Base-by-base conservation (phyloP, 23 tunicate genomes). In the Aplidium turbinatum region DNA sequence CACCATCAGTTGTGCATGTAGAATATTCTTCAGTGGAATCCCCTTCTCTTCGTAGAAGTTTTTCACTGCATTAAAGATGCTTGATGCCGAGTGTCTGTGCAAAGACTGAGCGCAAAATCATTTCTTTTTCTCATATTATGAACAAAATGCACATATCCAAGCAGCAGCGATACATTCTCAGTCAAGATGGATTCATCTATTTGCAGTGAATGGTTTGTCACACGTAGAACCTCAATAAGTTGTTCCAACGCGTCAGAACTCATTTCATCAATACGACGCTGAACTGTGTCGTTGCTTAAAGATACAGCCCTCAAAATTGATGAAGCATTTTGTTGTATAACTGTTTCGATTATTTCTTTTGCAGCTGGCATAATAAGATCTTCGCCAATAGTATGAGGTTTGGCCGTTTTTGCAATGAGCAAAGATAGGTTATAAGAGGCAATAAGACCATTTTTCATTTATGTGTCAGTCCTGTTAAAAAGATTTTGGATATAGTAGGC, bases 1-100 rank as follows among this genome's bases (percentile, higher is more conserved):
- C 82, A 68, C 82, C 78, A 42, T 77, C 78, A 16, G 82, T 77
- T 77, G 76, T 77, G 31, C 82, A 77, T 65, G 60, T 60, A 68
- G 31, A 39, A 77, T 77, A 47, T 77, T 77, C 31, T 64, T 1
- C 75, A 66, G 39, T 64, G 82, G 74, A 23, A 75, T 75, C 39
- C 38, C 52, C 40, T 38, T 38, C 40, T 77, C 74, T 0, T 64
- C 74, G 25, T 38, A 68, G 47, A 38, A 67, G 35, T 33, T 67
- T 23, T 67, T 54, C 26, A 67, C 73, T 67, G 73, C 52, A 67
- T 39, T 39, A 65, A 77, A 77, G 76, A 77, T 39, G 9, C 61
- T 68, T 77, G 75, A 28, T 64, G n/a, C n/a, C n/a, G n/a, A n/a
- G n/a, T n/a, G n/a, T n/a, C n/a, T n/a, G n/a, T n/a, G n/a, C n/a